Conservation (phyloP, 1,140 invertebrate species). For the Geopemphigus sp. region DNA sequence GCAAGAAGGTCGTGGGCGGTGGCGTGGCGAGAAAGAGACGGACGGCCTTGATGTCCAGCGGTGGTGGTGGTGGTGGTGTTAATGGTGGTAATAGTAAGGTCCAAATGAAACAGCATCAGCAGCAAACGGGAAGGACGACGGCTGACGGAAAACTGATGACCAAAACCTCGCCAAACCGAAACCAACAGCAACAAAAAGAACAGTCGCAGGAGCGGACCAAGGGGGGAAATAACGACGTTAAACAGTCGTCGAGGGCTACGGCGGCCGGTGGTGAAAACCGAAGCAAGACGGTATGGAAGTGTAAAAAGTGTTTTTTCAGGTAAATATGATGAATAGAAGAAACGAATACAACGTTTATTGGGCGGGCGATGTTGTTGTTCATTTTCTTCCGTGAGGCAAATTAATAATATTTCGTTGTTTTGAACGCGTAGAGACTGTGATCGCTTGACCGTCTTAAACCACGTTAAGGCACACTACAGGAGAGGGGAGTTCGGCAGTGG, state of each 20-base stretch:
- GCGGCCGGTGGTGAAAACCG: conserved; percentile 55
- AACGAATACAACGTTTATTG: not conserved
- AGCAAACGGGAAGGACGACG: not conserved
- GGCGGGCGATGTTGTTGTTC: no score
- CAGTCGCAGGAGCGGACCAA: not conserved
- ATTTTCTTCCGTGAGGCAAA: not conserved
- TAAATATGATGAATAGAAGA: conserved; percentile 53
- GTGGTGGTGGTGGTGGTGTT: no score
- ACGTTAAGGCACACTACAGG: conserved; percentile 66
- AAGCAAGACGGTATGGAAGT: conserved; percentile 68
- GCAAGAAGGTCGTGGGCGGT: not conserved
- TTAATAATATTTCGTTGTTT: not conserved
- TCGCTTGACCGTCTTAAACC: conserved; percentile 65
- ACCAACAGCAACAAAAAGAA: conserved; percentile 44
- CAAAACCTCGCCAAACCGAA: conserved; percentile 49
- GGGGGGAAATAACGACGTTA: conserved; percentile 52
- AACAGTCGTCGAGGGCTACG: conserved; percentile 52
- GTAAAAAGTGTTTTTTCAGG: conserved; percentile 81
- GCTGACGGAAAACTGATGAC: not conserved
- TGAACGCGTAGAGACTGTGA: conserved; percentile 60
- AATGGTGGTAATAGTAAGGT: no score
- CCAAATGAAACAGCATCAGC: not conserved
- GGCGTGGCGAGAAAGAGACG: not conserved
- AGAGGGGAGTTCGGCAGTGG: conserved; percentile 40
- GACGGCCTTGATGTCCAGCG: not conserved